Percentiles rank a stretch among this genome's conserved stretches.
Evolutionary conservation across 1,140 invertebrate species (phyloP).

Genomic region (Hermetia illucens): DNA sequence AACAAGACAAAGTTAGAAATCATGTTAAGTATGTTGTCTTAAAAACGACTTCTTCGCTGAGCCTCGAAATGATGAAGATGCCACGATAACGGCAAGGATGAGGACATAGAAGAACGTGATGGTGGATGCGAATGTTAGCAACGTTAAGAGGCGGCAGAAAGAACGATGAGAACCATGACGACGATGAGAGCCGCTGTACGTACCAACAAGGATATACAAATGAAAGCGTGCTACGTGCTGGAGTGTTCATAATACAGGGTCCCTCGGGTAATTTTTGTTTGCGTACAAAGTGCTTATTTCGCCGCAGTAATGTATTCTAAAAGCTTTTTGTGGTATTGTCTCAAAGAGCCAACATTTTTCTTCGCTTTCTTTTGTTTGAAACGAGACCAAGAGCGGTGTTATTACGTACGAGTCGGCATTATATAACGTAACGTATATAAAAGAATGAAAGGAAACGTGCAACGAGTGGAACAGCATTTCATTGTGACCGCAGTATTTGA

Average conservation of each 20-base stretch:
- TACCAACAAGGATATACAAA: too few species aligned
- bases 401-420: not conserved
- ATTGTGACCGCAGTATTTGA: not conserved
- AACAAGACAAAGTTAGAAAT: not conserved
- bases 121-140: too few species aligned
- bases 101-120: not conserved
- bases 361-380: not conserved
- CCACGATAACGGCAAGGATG: not conserved
- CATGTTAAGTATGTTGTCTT: conserved; percentile 1
- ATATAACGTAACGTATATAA: not conserved
- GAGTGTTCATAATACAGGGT: not conserved
- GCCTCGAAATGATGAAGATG: not conserved
- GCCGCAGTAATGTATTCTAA: conserved; percentile 1
- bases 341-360: not conserved
- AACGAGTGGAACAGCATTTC: not conserved
- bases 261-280: not conserved
- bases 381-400: not conserved
- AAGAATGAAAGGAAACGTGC: not conserved
- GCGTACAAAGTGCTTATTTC: not conserved
- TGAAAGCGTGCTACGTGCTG: not conserved
- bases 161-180: too few species aligned
- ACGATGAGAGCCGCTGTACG: too few species aligned
- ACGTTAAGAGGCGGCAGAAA: too few species aligned
- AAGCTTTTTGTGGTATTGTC: conserved; percentile 1
- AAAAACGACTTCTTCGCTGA: not conserved